Evolutionary conservation across 2,113 vertebrate genomes (phyloP).

Genomic region (Polypterus bichir): DNA sequence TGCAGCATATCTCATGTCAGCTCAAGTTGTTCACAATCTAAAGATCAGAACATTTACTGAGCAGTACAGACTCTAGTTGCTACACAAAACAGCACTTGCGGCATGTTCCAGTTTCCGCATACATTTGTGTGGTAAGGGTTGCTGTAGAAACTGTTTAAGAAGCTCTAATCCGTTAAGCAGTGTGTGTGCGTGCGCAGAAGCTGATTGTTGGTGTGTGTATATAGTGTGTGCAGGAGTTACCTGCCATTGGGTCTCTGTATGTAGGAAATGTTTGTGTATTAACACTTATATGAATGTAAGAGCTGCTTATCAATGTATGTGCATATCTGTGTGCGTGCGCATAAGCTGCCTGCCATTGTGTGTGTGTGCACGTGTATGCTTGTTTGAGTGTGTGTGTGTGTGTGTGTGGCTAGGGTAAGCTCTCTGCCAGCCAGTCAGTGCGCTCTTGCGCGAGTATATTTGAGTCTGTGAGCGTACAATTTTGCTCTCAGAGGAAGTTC

Average conservation of each 20-base stretch:
- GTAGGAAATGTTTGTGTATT: too few species aligned
- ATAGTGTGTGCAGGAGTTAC: neutral
- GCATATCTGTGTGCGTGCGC: neutral
- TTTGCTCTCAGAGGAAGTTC: constrained; percentile 9
- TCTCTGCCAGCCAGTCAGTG: neutral
- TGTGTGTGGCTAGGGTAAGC: neutral
- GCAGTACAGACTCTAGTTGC: too few species aligned
- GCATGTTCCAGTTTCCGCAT: too few species aligned
- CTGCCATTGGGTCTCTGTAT: neutral
- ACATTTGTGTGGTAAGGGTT: neutral
- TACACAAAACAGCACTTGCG: too few species aligned
- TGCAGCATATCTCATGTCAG: too few species aligned
- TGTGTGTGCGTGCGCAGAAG: neutral
- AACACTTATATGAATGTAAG: too few species aligned
- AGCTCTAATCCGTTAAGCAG: constrained; percentile 9
- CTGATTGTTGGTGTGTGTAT: neutral
- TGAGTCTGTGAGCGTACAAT: too few species aligned
- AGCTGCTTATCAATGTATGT: too few species aligned
- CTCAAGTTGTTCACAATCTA: too few species aligned
- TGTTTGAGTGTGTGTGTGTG: neutral
- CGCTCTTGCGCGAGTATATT: too few species aligned
- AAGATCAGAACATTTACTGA: too few species aligned
- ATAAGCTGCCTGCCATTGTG: neutral
- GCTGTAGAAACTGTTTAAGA: constrained; percentile 6
- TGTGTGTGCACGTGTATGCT: neutral